Conservation (phyloP, 2,888 invertebrate species). For the Tridacna crocea region DNA sequence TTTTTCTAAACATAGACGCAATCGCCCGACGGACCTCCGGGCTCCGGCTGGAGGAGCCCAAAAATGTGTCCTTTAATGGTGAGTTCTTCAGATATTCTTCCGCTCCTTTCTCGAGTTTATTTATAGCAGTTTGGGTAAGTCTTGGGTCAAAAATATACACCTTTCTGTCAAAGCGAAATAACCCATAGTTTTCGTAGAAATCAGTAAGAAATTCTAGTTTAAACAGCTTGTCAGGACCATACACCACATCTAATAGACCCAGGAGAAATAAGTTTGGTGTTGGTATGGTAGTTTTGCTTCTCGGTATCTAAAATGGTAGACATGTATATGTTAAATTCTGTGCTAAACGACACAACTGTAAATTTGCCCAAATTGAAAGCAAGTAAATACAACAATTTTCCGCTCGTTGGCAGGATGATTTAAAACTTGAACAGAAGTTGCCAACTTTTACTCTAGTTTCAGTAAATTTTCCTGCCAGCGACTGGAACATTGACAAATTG, state of each 20-base stretch:
- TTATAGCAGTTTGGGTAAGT: constrained; percentile 65
- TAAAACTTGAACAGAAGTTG: neutral
- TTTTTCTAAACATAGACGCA: constrained; percentile 67
- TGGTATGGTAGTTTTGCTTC: constrained; percentile 51
- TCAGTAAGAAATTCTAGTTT: constrained; percentile 68
- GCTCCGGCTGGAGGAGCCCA: constrained; percentile 66
- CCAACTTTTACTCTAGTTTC: no score
- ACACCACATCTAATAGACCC: constrained; percentile 43
- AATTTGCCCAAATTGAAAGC: neutral
- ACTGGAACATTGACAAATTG: no score
- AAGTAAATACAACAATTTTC: neutral
- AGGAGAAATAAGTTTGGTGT: constrained; percentile 44
- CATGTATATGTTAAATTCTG: neutral
- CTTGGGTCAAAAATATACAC: constrained; percentile 68
- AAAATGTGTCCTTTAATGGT: constrained; percentile 68
- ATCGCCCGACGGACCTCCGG: constrained; percentile 70
- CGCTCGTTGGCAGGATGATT: neutral
- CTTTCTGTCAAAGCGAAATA: constrained; percentile 65
- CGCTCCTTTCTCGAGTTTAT: constrained; percentile 71
- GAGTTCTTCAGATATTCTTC: constrained; percentile 67
- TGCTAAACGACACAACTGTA: no score
- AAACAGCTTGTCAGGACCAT: constrained; percentile 54
- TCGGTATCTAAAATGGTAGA: constrained; percentile 36
- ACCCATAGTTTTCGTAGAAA: constrained; percentile 61
- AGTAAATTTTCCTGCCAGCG: no score